Evolutionary conservation across 23 tunicate species (phyloP).

Genomic region (Aplidium turbinatum): DNA sequence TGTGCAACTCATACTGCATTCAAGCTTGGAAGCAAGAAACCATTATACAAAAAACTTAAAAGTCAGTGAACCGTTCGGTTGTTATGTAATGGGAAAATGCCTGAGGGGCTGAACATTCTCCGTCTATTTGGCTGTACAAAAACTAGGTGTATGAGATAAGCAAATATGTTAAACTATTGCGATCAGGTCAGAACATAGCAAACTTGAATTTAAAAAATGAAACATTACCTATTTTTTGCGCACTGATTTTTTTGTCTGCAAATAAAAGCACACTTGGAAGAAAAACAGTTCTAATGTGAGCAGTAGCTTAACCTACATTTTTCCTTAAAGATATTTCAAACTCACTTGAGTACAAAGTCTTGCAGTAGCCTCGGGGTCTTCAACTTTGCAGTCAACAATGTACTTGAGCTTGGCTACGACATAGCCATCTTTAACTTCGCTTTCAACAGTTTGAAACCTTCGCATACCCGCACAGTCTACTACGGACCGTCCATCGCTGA

Average conservation of each 20-base stretch:
- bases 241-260: neutral
- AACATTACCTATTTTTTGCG: neutral
- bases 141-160: no score
- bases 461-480: conserved; percentile 67
- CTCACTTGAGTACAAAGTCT: conserved; percentile 4
- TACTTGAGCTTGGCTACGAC: conserved; percentile 55
- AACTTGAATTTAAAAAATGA: no score
- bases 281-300: no score
- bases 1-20: no score
- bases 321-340: neutral
- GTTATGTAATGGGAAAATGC: conserved; percentile 16
- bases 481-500: conserved; percentile 86
- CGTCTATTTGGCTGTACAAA: no score
- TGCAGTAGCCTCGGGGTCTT: conserved; percentile 21
- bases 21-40: no score
- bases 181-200: no score
- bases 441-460: conserved; percentile 47
- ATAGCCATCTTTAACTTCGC: conserved; percentile 73
- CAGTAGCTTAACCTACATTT: no score
- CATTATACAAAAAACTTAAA: neutral
- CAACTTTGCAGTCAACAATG: conserved; percentile 49
- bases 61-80: neutral
- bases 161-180: no score
- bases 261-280: neutral
- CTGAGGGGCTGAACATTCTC: neutral